Evolutionary conservation across 2,113 vertebrate genomes (phyloP).

Genomic region (Callopanchax toddi): DNA sequence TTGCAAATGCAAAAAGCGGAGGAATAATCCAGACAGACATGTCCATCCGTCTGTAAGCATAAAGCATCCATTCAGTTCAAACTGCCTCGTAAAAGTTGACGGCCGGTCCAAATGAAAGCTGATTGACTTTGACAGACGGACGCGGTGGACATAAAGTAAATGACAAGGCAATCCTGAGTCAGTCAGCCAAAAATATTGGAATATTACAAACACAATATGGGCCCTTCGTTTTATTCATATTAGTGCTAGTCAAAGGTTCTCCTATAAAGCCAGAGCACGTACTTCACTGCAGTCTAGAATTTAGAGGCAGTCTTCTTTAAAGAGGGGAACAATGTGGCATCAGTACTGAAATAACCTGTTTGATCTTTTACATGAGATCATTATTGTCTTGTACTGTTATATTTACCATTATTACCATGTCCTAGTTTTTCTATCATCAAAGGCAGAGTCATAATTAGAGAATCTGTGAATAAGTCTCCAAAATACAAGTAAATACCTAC

Average conservation of each 20-base stretch:
- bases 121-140: constrained; percentile 50
- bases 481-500: background rate
- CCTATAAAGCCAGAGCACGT: constrained; percentile 19
- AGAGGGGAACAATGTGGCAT: constrained; percentile 5
- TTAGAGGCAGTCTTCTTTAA: constrained; percentile 11
- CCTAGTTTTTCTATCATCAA: background rate
- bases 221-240: constrained; percentile 34
- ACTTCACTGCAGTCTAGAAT: constrained; percentile 16
- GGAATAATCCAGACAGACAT: constrained; percentile 44
- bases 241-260: constrained; percentile 11
- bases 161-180: constrained; percentile 44
- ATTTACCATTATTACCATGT: background rate
- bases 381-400: constrained; percentile 7
- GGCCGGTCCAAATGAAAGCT: constrained; percentile 33
- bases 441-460: background rate
- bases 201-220: constrained; percentile 52
- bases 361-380: background rate
- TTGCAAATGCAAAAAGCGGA: constrained; percentile 18
- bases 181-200: constrained; percentile 59
- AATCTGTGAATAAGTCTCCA: background rate
- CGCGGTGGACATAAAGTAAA: constrained; percentile 22
- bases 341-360: background rate
- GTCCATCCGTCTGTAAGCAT: constrained; percentile 31
- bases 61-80: constrained; percentile 53
- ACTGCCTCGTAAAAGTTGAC: constrained; percentile 32